A percentile compares a stretch with the other conserved stretches of the same genome.
These are phyloP conservation scores for Podarcis cretensis DNA, from an alignment of 2,113 vertebrate genomes.

Conservation along the genomic window DNA sequence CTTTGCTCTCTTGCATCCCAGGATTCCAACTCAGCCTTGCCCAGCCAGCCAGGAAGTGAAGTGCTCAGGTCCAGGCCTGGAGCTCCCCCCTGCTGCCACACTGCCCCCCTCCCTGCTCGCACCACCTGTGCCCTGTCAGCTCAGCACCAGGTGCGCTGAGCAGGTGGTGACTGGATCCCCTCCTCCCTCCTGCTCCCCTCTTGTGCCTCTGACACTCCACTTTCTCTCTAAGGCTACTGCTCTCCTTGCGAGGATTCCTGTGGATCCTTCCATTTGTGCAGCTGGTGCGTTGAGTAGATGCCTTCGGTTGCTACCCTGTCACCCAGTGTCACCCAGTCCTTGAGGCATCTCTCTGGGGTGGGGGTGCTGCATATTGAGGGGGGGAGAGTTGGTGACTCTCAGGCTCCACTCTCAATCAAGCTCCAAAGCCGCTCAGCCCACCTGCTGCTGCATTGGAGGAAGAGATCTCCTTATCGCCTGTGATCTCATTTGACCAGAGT, in stretches of 20 bases:
- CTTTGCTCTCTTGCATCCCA: too few species aligned
- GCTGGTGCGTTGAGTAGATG: not conserved
- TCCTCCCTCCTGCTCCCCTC: not conserved
- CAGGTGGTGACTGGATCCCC: not conserved
- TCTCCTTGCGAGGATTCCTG: not conserved
- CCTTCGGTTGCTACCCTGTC: not conserved
- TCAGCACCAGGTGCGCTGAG: too few species aligned
- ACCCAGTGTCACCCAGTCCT: too few species aligned
- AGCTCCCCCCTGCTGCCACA: too few species aligned
- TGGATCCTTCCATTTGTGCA: too few species aligned
- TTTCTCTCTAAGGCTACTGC: not conserved
- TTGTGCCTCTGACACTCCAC: not conserved
- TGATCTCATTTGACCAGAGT: not conserved
- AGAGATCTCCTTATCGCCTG: slow-evolving; percentile 17
- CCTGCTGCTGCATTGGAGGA: slow-evolving; percentile 3
- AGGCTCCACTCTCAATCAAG: not conserved
- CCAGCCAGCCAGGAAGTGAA: too few species aligned
- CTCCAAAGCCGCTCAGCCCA: not conserved
- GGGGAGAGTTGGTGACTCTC: not conserved
- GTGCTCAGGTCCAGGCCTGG: too few species aligned
- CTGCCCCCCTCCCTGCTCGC: too few species aligned
- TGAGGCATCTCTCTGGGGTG: too few species aligned
- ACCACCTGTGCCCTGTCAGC: too few species aligned
- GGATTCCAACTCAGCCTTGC: too few species aligned
- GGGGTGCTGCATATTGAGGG: not conserved